phyloP scores from a whole-genome alignment of 2,797 vertebrate genomes.

The Anableps anableps region DNA sequence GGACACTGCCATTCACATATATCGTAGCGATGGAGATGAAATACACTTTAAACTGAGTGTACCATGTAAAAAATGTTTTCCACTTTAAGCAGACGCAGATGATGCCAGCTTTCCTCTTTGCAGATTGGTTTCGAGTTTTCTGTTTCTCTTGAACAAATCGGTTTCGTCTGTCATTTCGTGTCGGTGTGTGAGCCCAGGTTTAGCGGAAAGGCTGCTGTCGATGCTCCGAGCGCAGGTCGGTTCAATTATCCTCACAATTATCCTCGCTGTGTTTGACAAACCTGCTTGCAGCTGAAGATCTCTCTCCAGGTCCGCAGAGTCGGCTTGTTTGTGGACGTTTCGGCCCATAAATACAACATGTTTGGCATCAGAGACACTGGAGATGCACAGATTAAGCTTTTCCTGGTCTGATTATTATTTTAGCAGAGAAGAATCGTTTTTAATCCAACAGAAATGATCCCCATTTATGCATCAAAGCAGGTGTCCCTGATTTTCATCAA shows the following conservation, averaged over 20 bases:
- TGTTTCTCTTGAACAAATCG: conserved; percentile 53
- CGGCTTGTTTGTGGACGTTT: not conserved
- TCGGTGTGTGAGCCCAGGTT: conserved; percentile 43
- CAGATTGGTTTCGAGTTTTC: conserved; percentile 47
- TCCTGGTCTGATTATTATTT: not conserved
- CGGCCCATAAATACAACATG: not conserved
- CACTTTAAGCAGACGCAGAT: conserved; percentile 49
- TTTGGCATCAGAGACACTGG: not conserved
- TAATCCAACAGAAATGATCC: not conserved
- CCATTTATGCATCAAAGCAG: not conserved
- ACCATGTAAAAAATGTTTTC: conserved; percentile 41
- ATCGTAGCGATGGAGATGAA: conserved; percentile 47
- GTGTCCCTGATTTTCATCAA: not conserved
- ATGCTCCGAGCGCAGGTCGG: conserved; percentile 38
- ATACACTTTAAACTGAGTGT: conserved; percentile 50
- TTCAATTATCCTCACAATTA: too few relatives aligned
- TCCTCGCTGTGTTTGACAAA: too few relatives aligned
- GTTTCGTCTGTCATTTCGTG: conserved; percentile 60
- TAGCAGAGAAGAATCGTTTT: not conserved
- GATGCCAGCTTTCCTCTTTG: conserved; percentile 53
- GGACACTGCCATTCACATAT: conserved; percentile 68
- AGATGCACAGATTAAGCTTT: not conserved
- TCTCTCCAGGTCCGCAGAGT: too few relatives aligned
- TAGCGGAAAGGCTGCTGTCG: conserved; percentile 36
- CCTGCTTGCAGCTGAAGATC: too few relatives aligned